Evolutionary conservation across 1,140 invertebrate species (phyloP), one percentile per base, ranked within the genome.

Genomic region (Procambarus virginalis): DNA sequence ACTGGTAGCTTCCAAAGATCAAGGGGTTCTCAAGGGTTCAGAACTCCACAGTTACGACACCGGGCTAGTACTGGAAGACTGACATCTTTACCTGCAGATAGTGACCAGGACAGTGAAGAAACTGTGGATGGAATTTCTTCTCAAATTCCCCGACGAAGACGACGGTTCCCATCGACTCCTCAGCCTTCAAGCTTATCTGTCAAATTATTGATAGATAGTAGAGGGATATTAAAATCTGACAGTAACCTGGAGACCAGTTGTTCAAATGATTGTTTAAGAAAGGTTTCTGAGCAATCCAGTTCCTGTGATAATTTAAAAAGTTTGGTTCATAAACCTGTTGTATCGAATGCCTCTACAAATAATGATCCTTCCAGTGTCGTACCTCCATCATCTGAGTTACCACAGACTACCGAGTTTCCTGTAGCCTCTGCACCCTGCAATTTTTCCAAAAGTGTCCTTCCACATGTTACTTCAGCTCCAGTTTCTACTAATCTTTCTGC

Each of bases 21-120:
- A 55, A 45, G 34, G 45, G 68, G 55, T 34, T 55, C 12, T 22
- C 68, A 70, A 58, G 87, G 51, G n/a, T 60, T 60, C n/a, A 89
- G 75, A 45, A 77, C 87, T 45, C 73, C 87, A 10, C 80, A 83
- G 46, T 64, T 78, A 14, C 81, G 81, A 9, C 75, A 60, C 58
- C 22, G 70, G 3, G 58, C 88, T 51, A 82, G 88, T 58, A 78
- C 75, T 68, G 73, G 81, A 6, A 76, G 79, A 70, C 22, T 73
- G 5, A 10, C 34, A 3, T 82, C 77, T 12, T n/a, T 45, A 45
- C 45, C 60, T 84, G 48, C 58, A 4, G 80, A 84, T n/a, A 89
- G 88, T 84, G 88, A 89, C 75, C 88, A 78, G 46, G 88, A 89
- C 48, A 84, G 81, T 89, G 88, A 89, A 60, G 81, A 89, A 17